Evolutionary conservation across 2,797 vertebrate genomes (phyloP).

Genomic region (Novumbra hubbsi): DNA sequence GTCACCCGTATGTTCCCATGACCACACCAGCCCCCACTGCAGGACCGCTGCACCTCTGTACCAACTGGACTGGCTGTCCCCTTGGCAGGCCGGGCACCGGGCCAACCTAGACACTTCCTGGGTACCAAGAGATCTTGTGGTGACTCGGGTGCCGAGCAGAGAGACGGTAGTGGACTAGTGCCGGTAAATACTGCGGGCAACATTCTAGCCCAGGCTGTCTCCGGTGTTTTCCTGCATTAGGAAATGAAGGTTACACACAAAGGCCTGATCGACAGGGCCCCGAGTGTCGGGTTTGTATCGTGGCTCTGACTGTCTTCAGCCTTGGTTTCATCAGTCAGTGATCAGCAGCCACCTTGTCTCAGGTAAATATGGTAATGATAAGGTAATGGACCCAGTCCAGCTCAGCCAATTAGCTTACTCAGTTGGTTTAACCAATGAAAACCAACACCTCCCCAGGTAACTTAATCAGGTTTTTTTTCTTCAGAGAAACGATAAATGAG

Average conservation of each 20-base stretch:
- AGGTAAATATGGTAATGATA: neutral
- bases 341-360: neutral
- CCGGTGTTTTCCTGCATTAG: neutral
- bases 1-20: conserved; percentile 24
- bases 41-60: neutral
- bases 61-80: conserved; percentile 3
- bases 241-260: neutral
- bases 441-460: neutral
- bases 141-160: too few species aligned
- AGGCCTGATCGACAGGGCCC: neutral
- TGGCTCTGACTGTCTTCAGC: neutral
- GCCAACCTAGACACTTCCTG: too few species aligned
- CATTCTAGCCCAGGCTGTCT: neutral
- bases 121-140: too few species aligned
- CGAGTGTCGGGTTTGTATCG: neutral
- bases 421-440: neutral
- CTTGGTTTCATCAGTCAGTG: neutral
- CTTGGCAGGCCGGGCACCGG: neutral
- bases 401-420: neutral
- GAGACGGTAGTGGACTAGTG: too few species aligned
- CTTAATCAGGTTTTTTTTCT: neutral
- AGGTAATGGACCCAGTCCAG: neutral
- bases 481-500: neutral
- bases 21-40: conserved; percentile 16
- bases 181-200: too few species aligned